phyloP scores from a whole-genome alignment of 2,797 vertebrate genomes.

The Kryptopterus vitreolus region DNA sequence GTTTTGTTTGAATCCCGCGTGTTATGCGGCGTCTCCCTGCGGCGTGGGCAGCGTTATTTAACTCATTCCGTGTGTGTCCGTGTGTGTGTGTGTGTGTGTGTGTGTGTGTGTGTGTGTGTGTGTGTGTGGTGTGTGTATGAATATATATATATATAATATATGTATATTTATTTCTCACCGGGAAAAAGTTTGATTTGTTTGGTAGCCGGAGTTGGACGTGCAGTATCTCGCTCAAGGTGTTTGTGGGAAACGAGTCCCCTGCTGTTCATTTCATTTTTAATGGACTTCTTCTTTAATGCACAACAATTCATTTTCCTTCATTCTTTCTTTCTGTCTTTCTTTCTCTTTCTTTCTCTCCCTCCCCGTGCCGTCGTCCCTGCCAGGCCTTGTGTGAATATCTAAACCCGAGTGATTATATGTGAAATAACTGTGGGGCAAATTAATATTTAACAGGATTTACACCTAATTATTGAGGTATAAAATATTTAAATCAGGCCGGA shows the following conservation, averaged over 20 bases:
- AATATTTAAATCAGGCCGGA: conserved; percentile 55
- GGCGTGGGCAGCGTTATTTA: too few relatives aligned
- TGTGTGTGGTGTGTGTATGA: too few relatives aligned
- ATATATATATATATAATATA: too few relatives aligned
- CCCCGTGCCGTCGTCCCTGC: neutral
- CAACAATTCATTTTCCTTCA: conserved; percentile 35
- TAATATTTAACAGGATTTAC: conserved; percentile 61
- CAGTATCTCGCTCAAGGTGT: conserved; percentile 39
- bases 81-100: too few relatives aligned
- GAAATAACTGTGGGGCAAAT: conserved; percentile 57
- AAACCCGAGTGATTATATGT: conserved; percentile 54
- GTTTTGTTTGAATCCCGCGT: too few relatives aligned
- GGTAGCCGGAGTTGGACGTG: neutral
- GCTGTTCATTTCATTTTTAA: conserved; percentile 44
- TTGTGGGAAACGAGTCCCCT: conserved; percentile 38
- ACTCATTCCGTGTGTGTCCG: too few relatives aligned
- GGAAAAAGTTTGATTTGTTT: conserved; percentile 7
- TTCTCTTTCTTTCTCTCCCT: neutral
- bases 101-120: too few relatives aligned
- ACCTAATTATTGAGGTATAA: conserved; percentile 54
- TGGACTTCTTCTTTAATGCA: conserved; percentile 45
- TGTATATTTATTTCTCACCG: neutral
- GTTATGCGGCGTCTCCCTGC: too few relatives aligned
- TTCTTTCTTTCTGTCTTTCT: too few relatives aligned
- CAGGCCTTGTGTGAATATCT: conserved; percentile 48